These are phyloP conservation scores for Pyralis farinalis DNA, from an alignment of 2,888 invertebrate species.

Conservation along the genomic window DNA sequence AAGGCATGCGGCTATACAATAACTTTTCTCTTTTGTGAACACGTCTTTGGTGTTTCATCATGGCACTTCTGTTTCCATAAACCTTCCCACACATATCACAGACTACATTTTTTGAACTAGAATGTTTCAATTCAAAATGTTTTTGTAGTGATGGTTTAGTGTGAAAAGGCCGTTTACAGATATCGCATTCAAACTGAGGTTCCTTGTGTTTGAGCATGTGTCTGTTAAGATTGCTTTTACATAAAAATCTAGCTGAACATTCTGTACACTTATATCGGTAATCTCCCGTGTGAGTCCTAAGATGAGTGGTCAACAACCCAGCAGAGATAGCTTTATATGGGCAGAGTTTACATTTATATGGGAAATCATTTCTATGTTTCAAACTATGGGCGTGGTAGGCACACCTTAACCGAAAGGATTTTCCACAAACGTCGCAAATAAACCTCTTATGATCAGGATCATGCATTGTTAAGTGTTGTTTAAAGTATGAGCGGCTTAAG, in stretches of 20 bases:
- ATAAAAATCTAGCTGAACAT: conserved; percentile 51
- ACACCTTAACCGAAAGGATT: conserved; percentile 46
- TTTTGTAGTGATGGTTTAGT: conserved; percentile 40
- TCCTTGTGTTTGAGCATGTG: conserved; percentile 52
- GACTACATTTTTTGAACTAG: conserved; percentile 53
- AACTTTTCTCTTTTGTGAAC: conserved; percentile 53
- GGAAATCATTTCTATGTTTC: conserved; percentile 46
- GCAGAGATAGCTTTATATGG: conserved; percentile 46
- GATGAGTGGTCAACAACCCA: conserved; percentile 46
- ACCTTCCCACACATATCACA: conserved; percentile 55
- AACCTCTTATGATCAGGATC: conserved; percentile 50
- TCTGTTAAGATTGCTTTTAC: conserved; percentile 53
- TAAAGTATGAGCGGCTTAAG: conserved; percentile 44
- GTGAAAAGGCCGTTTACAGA: conserved; percentile 49
- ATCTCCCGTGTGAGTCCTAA: conserved; percentile 49
- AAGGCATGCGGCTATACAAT: conserved; percentile 38
- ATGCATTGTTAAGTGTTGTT: conserved; percentile 51
- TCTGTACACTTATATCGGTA: conserved; percentile 56
- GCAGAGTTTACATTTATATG: conserved; percentile 49
- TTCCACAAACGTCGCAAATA: conserved; percentile 56
- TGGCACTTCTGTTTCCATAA: conserved; percentile 56
- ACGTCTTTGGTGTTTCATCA: conserved; percentile 56
- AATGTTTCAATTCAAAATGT: conserved; percentile 51
- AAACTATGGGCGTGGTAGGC: conserved; percentile 50
- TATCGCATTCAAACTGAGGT: conserved; percentile 46